These are phyloP conservation scores for Dryocosmus kuriphilus DNA, from an alignment of 2,888 invertebrate genomes.

Conservation along the genomic window DNA sequence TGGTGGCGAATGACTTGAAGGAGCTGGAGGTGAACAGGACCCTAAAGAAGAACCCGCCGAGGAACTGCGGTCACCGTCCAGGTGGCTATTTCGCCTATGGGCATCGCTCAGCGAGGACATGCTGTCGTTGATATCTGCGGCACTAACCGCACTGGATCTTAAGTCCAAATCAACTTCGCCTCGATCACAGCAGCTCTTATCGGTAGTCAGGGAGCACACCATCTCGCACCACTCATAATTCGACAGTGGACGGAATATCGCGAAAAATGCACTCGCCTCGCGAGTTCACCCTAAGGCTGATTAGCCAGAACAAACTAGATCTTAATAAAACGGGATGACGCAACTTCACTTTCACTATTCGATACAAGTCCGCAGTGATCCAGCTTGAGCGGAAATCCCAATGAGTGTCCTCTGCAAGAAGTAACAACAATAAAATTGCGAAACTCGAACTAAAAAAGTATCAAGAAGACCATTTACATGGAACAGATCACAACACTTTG, in stretches of 20 bases:
- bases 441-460: background rate
- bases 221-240: constrained; percentile 76
- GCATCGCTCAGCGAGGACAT: constrained; percentile 74
- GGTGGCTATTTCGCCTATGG: constrained; percentile 67
- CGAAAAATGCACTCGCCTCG: constrained; percentile 41
- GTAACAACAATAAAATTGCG: no score
- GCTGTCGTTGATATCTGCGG: constrained; percentile 59
- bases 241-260: constrained; percentile 52
- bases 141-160: constrained; percentile 62
- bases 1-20: constrained; percentile 72
- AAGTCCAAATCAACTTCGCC: constrained; percentile 63
- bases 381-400: no score
- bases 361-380: no score
- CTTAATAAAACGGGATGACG: background rate
- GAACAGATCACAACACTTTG: background rate
- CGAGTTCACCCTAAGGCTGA: background rate
- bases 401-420: no score
- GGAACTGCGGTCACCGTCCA: constrained; percentile 72
- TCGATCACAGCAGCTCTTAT: constrained; percentile 63
- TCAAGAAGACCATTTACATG: background rate
- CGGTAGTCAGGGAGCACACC: constrained; percentile 76
- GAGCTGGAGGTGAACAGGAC: constrained; percentile 70
- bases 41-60: constrained; percentile 75
- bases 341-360: background rate
- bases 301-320: background rate